These are phyloP conservation scores for Standfussiana lucernea DNA, from an alignment of 2,888 invertebrate genomes.

Conservation along the genomic window DNA sequence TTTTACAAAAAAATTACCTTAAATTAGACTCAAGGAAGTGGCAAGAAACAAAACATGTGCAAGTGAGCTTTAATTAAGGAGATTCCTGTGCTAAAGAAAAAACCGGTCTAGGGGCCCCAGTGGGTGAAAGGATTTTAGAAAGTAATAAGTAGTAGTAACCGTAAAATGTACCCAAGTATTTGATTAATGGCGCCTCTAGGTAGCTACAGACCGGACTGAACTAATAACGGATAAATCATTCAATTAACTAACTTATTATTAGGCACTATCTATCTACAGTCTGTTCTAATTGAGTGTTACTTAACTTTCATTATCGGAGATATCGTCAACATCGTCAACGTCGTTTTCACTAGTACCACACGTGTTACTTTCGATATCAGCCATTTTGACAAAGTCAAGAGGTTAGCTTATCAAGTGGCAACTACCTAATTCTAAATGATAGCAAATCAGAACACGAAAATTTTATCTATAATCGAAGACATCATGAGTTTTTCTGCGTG, in stretches of 20 bases:
- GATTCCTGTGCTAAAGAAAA: too few species aligned
- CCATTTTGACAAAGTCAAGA: constrained; percentile 58
- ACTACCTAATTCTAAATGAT: constrained; percentile 28
- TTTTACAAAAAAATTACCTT: too few species aligned
- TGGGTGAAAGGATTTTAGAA: neutral
- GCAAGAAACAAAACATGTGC: too few species aligned
- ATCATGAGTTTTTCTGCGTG: neutral
- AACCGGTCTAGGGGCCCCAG: neutral
- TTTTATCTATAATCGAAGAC: neutral
- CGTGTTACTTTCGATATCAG: constrained; percentile 54
- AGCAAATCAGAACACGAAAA: neutral
- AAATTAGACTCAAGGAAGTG: too few species aligned
- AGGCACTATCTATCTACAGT: neutral
- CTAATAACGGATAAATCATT: neutral
- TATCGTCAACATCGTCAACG: constrained; percentile 24
- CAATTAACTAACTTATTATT: neutral
- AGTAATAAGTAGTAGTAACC: neutral
- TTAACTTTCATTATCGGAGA: constrained; percentile 57
- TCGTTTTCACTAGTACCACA: constrained; percentile 49
- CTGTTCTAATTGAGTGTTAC: constrained; percentile 28
- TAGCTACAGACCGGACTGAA: neutral
- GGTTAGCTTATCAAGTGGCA: constrained; percentile 46
- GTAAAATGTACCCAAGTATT: neutral
- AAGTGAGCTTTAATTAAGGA: too few species aligned
- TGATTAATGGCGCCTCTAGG: neutral